Percentiles rank a stretch among this genome's conserved stretches.
Conservation (phyloP, 2,888 invertebrate species). For the Teleiodes luculella region DNA sequence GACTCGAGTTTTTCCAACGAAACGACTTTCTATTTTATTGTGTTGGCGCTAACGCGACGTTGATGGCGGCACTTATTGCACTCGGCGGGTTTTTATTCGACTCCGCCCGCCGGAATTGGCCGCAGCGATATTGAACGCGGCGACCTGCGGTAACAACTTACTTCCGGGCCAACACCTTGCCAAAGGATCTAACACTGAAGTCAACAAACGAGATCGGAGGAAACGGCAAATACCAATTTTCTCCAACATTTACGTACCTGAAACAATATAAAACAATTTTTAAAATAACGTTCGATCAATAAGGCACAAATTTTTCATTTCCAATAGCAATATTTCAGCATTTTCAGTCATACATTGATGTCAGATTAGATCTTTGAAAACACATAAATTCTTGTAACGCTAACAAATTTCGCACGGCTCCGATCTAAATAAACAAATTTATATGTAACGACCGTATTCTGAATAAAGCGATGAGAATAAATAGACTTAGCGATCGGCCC, state of each 20-base stretch:
- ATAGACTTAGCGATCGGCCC: slow-evolving; percentile 38
- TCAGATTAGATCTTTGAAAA: slow-evolving; percentile 15
- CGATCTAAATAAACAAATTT: slow-evolving; percentile 43
- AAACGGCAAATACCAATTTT: slow-evolving; percentile 1
- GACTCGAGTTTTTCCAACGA: slow-evolving; percentile 42
- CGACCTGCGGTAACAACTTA: slow-evolving; percentile 34
- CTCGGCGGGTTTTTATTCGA: slow-evolving; percentile 58
- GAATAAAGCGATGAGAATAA: slow-evolving; percentile 44
- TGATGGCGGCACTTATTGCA: slow-evolving; percentile 74
- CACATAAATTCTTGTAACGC: slow-evolving; percentile 12
- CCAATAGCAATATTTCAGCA: slow-evolving; percentile 9
- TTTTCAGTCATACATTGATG: background rate
- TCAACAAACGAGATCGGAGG: too few relatives aligned
- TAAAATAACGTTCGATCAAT: slow-evolving; percentile 12
- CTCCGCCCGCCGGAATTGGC: slow-evolving; percentile 44
- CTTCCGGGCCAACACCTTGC: slow-evolving; percentile 32
- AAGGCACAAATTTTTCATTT: background rate
- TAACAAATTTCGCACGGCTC: slow-evolving; percentile 15
- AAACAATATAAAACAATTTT: slow-evolving; percentile 34
- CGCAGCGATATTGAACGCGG: slow-evolving; percentile 51
- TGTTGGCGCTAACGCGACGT: slow-evolving; percentile 70
- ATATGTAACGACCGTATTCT: slow-evolving; percentile 32
- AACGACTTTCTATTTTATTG: slow-evolving; percentile 74
- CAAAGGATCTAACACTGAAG: slow-evolving; percentile 15
- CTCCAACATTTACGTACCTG: slow-evolving; percentile 43